These are phyloP conservation scores for Eupelmus urozonus DNA, from an alignment of 2,888 invertebrate genomes.

Conservation along the genomic window DNA sequence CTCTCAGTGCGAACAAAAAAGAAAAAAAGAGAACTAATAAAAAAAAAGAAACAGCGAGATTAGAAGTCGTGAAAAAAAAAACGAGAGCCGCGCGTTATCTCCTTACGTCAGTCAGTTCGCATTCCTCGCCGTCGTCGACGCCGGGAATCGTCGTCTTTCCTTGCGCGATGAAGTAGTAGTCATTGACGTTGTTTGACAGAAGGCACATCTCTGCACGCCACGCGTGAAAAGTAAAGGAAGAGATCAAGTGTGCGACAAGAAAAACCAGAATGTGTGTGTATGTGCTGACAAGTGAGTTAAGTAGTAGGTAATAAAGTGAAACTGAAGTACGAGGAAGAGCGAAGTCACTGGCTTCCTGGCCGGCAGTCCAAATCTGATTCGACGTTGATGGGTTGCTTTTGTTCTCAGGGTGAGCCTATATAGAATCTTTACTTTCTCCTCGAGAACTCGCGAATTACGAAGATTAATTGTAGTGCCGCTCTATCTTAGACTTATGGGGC, in stretches of 20 bases:
- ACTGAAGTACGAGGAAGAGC: too few species aligned
- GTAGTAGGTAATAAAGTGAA: too few species aligned
- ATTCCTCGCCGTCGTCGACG: conserved; percentile 95
- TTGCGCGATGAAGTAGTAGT: conserved; percentile 94
- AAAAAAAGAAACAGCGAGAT: conserved; percentile 48
- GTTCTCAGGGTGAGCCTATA: too few species aligned
- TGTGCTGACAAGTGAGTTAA: too few species aligned
- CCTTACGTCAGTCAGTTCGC: conserved; percentile 89
- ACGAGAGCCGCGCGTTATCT: conserved; percentile 65
- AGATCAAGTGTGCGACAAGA: too few species aligned
- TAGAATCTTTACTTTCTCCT: too few species aligned
- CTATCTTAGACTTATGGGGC: neutral
- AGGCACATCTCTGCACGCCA: conserved; percentile 83
- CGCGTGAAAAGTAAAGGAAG: conserved; percentile 62
- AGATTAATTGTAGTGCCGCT: neutral
- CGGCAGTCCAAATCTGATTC: too few species aligned
- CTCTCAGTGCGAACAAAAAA: conserved; percentile 24
- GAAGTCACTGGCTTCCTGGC: too few species aligned
- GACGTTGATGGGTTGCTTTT: too few species aligned
- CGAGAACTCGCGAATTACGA: neutral
- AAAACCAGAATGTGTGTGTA: too few species aligned
- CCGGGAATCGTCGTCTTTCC: conserved; percentile 94
- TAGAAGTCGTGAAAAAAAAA: conserved; percentile 42
- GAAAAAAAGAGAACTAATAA: conserved; percentile 40
- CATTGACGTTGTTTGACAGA: conserved; percentile 87